A percentile compares a stretch with the other conserved stretches of the same genome.
These are phyloP conservation scores for Hippoglossus stenolepis DNA, from an alignment of 2,113 vertebrate species.

Conservation along the genomic window DNA sequence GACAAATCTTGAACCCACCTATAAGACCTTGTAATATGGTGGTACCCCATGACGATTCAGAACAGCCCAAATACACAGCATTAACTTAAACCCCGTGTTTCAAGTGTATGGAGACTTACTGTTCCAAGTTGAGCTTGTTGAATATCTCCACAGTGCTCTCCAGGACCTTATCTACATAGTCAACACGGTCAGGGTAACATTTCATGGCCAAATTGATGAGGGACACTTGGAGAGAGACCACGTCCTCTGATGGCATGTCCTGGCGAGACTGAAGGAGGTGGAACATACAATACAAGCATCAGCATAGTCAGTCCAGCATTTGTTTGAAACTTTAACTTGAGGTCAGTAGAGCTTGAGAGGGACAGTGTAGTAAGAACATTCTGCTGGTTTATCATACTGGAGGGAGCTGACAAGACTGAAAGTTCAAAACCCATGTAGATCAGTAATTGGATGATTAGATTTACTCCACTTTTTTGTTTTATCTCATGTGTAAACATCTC, in stretches of 20 bases:
- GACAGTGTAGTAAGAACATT: neutral
- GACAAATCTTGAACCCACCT: neutral
- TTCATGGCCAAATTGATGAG: slow-evolving; percentile 99
- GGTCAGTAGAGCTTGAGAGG: neutral
- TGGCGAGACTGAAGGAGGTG: slow-evolving; percentile 89
- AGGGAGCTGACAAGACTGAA: neutral
- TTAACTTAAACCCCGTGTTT: neutral
- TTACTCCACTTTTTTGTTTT: neutral
- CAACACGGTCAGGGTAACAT: slow-evolving; percentile 98
- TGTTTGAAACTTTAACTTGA: too few species aligned
- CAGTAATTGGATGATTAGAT: neutral
- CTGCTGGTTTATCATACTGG: neutral
- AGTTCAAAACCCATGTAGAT: neutral
- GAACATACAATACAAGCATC: neutral
- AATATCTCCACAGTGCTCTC: slow-evolving; percentile 99
- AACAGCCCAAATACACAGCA: neutral
- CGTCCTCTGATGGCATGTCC: slow-evolving; percentile 98
- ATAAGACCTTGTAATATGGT: neutral
- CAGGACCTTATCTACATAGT: slow-evolving; percentile 97
- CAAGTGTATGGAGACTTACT: slow-evolving; percentile 85
- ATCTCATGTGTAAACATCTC: too few species aligned
- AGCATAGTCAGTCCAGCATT: neutral
- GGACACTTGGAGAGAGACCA: slow-evolving; percentile 97
- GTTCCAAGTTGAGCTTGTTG: slow-evolving; percentile 98
- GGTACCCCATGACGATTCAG: neutral